phyloP scores from a whole-genome alignment of 2,888 invertebrate species.

The Ferdinandea cuprea region DNA sequence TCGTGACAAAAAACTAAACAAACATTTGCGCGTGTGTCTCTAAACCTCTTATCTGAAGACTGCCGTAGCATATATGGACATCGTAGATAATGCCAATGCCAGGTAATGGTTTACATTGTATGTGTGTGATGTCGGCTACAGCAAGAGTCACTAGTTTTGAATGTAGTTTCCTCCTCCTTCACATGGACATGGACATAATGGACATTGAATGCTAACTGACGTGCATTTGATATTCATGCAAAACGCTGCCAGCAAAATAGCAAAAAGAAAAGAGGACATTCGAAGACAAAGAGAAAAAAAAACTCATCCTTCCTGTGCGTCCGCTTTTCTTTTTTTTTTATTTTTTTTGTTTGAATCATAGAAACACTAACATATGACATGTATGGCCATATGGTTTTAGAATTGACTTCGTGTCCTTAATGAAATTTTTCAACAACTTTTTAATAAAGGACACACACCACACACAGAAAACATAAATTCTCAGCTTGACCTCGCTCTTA shows the following conservation, averaged over 20 bases:
- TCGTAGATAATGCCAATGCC: conserved; percentile 50
- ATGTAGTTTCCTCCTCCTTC: no score
- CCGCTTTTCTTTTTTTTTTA: conserved; percentile 32
- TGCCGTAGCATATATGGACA: conserved; percentile 46
- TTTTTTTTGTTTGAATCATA: conserved; percentile 42
- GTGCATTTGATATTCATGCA: conserved; percentile 61
- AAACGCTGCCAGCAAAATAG: conserved; percentile 21
- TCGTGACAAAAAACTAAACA: conserved; percentile 10
- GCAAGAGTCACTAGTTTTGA: conserved; percentile 47
- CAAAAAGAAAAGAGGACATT: conserved; percentile 33
- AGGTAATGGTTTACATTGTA: conserved; percentile 65
- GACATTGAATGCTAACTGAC: conserved; percentile 45
- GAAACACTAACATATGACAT: conserved; percentile 22
- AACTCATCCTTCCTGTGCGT: conserved; percentile 46
- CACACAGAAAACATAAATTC: neutral
- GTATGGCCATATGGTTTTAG: conserved; percentile 13
- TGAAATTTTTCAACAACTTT: conserved; percentile 17
- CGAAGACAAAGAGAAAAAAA: conserved; percentile 26
- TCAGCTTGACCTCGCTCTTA: conserved; percentile 12
- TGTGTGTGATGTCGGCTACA: conserved; percentile 29
- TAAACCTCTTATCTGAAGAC: conserved; percentile 41
- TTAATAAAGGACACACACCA: conserved; percentile 10
- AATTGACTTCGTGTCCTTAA: conserved; percentile 3
- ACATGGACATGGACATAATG: conserved; percentile 42
- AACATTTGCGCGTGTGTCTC: conserved; percentile 54